Percentiles rank a stretch among this genome's conserved stretches.
phyloP scores from a whole-genome alignment of 2,888 invertebrate species.

The Cosmia pyralina region DNA sequence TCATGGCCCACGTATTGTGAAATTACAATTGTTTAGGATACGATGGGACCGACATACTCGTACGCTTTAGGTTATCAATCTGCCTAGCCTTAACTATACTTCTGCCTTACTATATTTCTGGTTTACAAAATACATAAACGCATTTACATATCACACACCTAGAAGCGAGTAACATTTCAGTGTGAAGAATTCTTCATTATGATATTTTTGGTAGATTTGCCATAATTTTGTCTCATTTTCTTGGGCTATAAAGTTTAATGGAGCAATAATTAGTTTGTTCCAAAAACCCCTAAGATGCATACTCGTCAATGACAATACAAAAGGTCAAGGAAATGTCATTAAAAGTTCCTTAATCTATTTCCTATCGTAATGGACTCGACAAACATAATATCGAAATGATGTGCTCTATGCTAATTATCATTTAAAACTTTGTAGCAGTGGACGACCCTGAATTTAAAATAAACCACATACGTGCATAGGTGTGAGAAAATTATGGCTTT shows the following conservation, averaged over 20 bases:
- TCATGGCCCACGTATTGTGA: too few relatives aligned
- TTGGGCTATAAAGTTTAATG: too few relatives aligned
- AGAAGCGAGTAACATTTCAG: neutral
- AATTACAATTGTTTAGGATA: too few relatives aligned
- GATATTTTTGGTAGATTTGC: neutral
- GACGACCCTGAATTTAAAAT: slow-evolving; percentile 75
- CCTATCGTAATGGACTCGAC: slow-evolving; percentile 54
- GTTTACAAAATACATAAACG: neutral
- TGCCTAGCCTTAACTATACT: too few relatives aligned
- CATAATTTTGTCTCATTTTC: neutral
- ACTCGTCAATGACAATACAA: slow-evolving; percentile 35
- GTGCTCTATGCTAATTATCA: slow-evolving; percentile 72
- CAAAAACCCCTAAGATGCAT: neutral
- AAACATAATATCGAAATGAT: slow-evolving; percentile 65
- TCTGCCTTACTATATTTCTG: slow-evolving; percentile 15
- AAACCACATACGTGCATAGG: slow-evolving; percentile 50
- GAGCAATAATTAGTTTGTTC: too few relatives aligned
- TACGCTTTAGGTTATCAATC: too few relatives aligned
- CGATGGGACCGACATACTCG: too few relatives aligned
- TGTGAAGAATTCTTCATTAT: neutral
- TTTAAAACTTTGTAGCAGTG: slow-evolving; percentile 72
- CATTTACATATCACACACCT: neutral
- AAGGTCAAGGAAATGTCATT: slow-evolving; percentile 55
- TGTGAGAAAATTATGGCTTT: slow-evolving; percentile 42
- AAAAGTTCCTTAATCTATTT: slow-evolving; percentile 65